Base-by-base conservation (phyloP, 2,888 invertebrate species). In the Drosophila colorata region DNA sequence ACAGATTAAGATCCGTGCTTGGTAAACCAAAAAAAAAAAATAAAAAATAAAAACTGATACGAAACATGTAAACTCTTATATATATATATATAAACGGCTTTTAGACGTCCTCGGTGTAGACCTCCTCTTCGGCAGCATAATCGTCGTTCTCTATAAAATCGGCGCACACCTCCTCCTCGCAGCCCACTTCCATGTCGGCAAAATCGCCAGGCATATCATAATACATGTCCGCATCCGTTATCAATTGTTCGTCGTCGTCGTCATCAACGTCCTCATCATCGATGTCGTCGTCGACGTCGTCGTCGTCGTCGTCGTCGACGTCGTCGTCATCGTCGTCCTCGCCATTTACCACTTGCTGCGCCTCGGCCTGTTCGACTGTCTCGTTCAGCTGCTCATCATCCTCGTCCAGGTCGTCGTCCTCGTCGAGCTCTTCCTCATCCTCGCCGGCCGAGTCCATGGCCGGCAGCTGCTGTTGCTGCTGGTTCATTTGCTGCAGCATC, bases 41-140 rank as follows among this genome's bases (percentile, higher is more conserved):
- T n/a, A n/a, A n/a, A n/a, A n/a, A n/a, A n/a, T n/a, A n/a, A n/a
- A n/a, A n/a, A 52, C 40, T 52, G 40, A 40, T 28, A 18, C n/a
- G 9, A 7, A 38, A 35, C 48, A 23, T 3, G 8, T 9, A 18
- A 40, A 33, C 31, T 44, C 23, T 11, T 14, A 43, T 41, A 41
- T n/a, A 28, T 14, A 43, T 41, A 41, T n/a, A 6, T 41, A 11
- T 40, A 43, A 43, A 47, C 47, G 33, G 20, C 37, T 38, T 23
- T 57, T 69, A 73, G 48, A 60, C 37, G 31, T 69, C 74, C 18
- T 83, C 88, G 6, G 87, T 81, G 60, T 88, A 87, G 35, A 90
- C 88, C 69, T 90, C 90, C 59, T 90, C 90, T 48, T 90, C 90
- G 44, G 88, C 89, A 16, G 75, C 76, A 43, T 60, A 83, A 9